Evolutionary conservation across 2,888 invertebrate species (phyloP), one percentile per base, ranked within the genome.

Genomic region (Drosophila putrida): DNA sequence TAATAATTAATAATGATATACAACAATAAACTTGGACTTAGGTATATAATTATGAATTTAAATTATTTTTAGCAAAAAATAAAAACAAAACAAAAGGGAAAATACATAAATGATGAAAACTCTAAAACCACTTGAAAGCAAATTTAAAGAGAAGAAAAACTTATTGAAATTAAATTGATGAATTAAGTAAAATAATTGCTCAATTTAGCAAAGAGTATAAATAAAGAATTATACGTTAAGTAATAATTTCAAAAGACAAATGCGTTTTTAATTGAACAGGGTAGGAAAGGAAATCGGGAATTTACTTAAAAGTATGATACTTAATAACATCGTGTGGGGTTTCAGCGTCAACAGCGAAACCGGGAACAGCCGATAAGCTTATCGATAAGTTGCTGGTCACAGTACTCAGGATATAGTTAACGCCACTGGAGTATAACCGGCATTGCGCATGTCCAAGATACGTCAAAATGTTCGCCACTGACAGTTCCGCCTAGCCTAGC

Each of bases 151-250:
- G 65, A 80, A 75, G 44, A 66, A 68, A 65, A 66, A 78, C 74
- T 81, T 83, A 86, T 86, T 75, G 72, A 83, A 76, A 82, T 71
- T 71, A 80, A 79, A 87, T 77, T 83, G 87, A 85, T 75, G 83
- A 79, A 84, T 80, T 84, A 84, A 86, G 82, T 80, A 88, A 90
- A 82, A 82, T 79, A 90, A 91, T 91, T 91, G 91, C 92, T 91
- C 92, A 91, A 92, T 92, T 91, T 91, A 92, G 91, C 91, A 90
- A 85, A 89, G 88, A 85, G 87, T 87, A 87, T 77, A 85, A 85
- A 86, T 88, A 90, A 90, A 90, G 82, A 90, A 91, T 91, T 90
- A 91, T 90, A 91, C 91, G 91, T 91, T 91, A 91, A 91, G 91
- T 87, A 89, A 86, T 80, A 84, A 86, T 89, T 86, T 87, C 75